Evolutionary conservation across 2,888 invertebrate genomes (phyloP).

Genomic region (Drosophila multiciliata): DNA sequence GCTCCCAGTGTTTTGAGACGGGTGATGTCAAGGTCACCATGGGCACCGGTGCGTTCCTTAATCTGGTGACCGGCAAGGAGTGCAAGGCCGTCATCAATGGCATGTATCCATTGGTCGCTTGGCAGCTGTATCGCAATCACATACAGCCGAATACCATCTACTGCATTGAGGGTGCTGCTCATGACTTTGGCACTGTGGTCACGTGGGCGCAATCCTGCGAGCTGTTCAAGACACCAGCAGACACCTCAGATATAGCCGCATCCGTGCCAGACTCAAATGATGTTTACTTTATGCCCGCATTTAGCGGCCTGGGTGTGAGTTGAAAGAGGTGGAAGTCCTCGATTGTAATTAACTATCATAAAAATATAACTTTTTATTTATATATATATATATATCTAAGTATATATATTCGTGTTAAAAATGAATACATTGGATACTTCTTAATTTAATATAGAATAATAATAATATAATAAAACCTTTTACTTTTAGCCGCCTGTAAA

Average conservation of each 20-base stretch:
- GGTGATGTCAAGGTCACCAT: slow-evolving; percentile 95
- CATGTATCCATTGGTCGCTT: slow-evolving; percentile 96
- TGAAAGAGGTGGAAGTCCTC: neutral
- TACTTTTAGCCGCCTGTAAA: slow-evolving; percentile 92
- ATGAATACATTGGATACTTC: too few species aligned
- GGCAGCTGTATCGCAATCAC: slow-evolving; percentile 86
- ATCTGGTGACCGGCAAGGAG: slow-evolving; percentile 91
- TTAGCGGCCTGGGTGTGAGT: slow-evolving; percentile 93
- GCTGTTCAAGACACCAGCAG: slow-evolving; percentile 88
- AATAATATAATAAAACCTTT: neutral
- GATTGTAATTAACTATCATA: neutral
- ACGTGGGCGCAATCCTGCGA: slow-evolving; percentile 93
- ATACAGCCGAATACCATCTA: slow-evolving; percentile 86
- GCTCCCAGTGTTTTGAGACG: slow-evolving; percentile 91
- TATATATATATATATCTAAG: too few species aligned
- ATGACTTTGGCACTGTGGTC: slow-evolving; percentile 94
- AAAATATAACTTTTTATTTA: neutral
- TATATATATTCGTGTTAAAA: neutral
- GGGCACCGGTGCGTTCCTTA: slow-evolving; percentile 96
- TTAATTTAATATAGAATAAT: too few species aligned
- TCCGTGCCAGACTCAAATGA: slow-evolving; percentile 90
- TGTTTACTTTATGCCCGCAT: slow-evolving; percentile 95
- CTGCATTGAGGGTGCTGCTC: slow-evolving; percentile 93
- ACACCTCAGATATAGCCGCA: slow-evolving; percentile 89
- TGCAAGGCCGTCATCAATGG: slow-evolving; percentile 94